Base-by-base conservation (phyloP, 2,888 invertebrate genomes). In the Drosophila stalkeri region DNA sequence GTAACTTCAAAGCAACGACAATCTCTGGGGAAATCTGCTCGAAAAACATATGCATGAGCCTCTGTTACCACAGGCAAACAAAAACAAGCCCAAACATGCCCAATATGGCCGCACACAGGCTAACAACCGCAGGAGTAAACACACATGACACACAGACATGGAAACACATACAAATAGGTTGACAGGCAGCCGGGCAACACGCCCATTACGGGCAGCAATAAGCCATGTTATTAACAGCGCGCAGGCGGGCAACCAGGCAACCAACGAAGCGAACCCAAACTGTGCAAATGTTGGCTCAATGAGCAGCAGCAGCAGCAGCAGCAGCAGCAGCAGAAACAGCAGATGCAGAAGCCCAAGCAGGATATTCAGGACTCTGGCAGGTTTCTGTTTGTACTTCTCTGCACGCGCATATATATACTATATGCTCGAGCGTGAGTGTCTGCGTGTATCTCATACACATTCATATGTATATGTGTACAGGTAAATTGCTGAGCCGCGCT, bases 161-260 rank as follows among this genome's bases (percentile, higher is more conserved):
- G 41, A 41, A 41, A 59, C 37, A 64, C 57, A 46, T 35, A 47
- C 52, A 70, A 41, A 62, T 18, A 44, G 68, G 83, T 75, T 81
- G 78, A 71, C 81, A 74, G 63, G 69, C 67, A 64, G 69, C 67
- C 71, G 64, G 70, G 66, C 73, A 60, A 74, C 75, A 72, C 71
- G 64, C 70, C 83, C 78, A 83, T 88, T 80, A 83, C 74, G 81
- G 82, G 79, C 78, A 75, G 84, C 84, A 86, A 84, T 87, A 87
- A 84, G 89, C 89, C 86, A 82, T 81, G 86, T 87, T 87, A 88
- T 86, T 87, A 86, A 87, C 86, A 68, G 73, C 56, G 65, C 54
- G 56, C 49, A 33, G 67, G 51, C 63, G 51, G 47, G 31, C 43
- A 54, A 43, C 64, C 54, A 67, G 63, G 60, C 67, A 66, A 57